phyloP scores from a whole-genome alignment of 2,797 vertebrate species.

The Setipinna tenuifilis region DNA sequence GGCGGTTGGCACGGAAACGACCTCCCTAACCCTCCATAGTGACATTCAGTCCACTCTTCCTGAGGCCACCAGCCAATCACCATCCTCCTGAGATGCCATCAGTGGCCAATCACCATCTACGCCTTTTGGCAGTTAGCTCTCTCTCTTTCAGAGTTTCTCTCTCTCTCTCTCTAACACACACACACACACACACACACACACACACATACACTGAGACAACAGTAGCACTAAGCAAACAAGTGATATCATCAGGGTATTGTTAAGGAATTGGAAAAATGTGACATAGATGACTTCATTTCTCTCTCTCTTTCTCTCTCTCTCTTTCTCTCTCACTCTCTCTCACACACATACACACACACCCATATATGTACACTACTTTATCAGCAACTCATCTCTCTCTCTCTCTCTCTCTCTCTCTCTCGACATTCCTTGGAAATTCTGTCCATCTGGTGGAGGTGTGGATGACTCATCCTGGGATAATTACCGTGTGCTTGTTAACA shows the following conservation, averaged over 20 bases:
- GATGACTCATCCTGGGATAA: not conserved
- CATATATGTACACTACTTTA: no score
- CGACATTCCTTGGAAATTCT: not conserved
- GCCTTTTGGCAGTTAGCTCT: not conserved
- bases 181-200: conserved; percentile 1
- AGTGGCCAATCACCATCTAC: not conserved
- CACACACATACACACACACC: no score
- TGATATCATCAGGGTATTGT: not conserved
- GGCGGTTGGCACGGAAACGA: not conserved
- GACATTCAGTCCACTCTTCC: not conserved
- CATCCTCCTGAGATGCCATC: not conserved
- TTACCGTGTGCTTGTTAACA: conserved; percentile 9
- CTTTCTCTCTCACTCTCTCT: no score
- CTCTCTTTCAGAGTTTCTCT: no score
- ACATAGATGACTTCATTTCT: not conserved
- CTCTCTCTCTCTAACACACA: not conserved
- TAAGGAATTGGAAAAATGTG: conserved; percentile 20
- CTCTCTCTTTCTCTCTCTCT: no score
- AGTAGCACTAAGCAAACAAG: conserved; percentile 14
- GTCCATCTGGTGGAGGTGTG: not conserved
- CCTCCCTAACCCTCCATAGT: not conserved
- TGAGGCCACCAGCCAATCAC: not conserved
- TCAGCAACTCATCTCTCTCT: not conserved
- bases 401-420: not conserved
- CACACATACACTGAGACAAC: not conserved